Conservation (phyloP, 2,113 vertebrate genomes). For the Patagioenas fasciata region DNA sequence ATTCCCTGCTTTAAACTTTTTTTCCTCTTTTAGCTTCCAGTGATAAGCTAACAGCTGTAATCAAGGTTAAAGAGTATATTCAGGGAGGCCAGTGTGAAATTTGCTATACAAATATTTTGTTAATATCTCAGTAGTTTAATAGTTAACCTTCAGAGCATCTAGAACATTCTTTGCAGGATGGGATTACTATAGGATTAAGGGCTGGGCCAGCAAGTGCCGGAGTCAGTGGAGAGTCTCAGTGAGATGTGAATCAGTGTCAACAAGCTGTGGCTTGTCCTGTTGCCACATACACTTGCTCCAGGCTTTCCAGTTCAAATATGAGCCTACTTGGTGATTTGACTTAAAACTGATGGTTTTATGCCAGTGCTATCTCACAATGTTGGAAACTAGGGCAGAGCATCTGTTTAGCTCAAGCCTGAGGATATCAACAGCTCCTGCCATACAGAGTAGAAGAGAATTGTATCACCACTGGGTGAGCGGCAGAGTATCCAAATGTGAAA, state of each 20-base stretch:
- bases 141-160: neutral
- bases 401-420: neutral
- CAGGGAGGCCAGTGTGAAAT: neutral
- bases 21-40: neutral
- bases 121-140: neutral
- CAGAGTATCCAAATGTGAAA: neutral
- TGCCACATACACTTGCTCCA: neutral
- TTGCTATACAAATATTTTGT: neutral
- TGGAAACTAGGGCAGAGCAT: neutral
- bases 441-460: neutral
- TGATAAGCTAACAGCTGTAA: neutral
- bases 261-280: neutral
- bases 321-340: neutral
- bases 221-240: neutral
- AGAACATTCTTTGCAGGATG: neutral
- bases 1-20: neutral
- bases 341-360: neutral
- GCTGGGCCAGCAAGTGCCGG: neutral
- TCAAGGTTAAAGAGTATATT: neutral
- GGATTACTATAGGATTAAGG: conserved; percentile 13
- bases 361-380: neutral
- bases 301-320: neutral
- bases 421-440: neutral
- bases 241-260: neutral
- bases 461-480: neutral